phyloP scores from a whole-genome alignment of 2,888 invertebrate genomes.

The Erpobdella octoculata region DNA sequence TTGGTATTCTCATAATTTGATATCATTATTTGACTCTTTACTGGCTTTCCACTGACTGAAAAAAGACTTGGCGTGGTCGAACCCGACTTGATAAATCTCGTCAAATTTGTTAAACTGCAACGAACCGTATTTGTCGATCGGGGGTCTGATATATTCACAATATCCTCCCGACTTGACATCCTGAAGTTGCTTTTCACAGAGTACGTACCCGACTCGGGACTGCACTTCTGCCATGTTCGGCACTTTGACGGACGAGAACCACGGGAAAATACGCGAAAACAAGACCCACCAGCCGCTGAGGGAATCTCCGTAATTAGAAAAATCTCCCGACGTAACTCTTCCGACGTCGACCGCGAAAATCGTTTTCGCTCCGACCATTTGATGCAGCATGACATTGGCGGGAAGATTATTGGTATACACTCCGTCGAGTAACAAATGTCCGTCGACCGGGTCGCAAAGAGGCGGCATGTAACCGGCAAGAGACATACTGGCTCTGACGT shows the following conservation, averaged over 20 bases:
- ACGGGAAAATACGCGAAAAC: constrained; percentile 16
- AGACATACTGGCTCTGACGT: constrained; percentile 29
- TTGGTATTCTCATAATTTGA: background rate
- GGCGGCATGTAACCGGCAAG: constrained; percentile 30
- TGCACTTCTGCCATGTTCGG: constrained; percentile 28
- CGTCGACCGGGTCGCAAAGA: constrained; percentile 29
- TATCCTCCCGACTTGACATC: constrained; percentile 15
- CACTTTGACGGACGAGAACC: constrained; percentile 15
- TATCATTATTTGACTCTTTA: no score
- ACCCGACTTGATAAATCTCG: constrained; percentile 25
- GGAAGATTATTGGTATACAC: constrained; percentile 29
- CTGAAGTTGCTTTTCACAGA: constrained; percentile 22
- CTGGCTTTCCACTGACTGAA: constrained; percentile 2
- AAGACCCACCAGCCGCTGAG: constrained; percentile 30
- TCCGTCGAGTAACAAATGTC: constrained; percentile 28
- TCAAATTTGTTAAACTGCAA: constrained; percentile 30
- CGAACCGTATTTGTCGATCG: constrained; percentile 25
- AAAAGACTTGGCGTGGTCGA: constrained; percentile 9
- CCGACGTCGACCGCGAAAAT: constrained; percentile 30
- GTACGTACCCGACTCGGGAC: constrained; percentile 26
- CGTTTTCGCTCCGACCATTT: constrained; percentile 22
- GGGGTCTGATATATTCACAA: constrained; percentile 27
- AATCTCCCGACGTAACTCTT: constrained; percentile 20
- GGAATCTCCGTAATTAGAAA: constrained; percentile 26
- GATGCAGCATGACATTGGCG: constrained; percentile 26